Percentiles rank a stretch among this genome's conserved stretches.
Conservation (phyloP, 2,797 vertebrate species). For the Dendrocincla tyrannina region DNA sequence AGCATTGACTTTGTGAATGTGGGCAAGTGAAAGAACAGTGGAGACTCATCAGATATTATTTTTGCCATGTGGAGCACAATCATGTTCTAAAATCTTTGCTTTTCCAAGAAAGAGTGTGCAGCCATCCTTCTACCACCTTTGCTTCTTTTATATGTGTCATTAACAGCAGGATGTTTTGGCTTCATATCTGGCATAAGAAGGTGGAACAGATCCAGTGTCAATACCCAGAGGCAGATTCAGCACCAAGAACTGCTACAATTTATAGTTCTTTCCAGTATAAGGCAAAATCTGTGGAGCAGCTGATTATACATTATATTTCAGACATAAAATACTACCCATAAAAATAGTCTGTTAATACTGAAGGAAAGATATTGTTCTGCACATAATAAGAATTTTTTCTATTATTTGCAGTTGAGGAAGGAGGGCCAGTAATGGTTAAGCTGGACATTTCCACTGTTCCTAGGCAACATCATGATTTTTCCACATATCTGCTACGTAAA, state of each 20-base stretch:
- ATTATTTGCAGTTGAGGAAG: background rate
- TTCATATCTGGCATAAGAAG: background rate
- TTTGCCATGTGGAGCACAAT: background rate
- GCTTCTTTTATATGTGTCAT: background rate
- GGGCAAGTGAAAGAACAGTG: background rate
- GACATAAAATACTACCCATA: background rate
- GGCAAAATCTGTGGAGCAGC: background rate
- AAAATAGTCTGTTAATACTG: background rate
- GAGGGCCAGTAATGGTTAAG: background rate
- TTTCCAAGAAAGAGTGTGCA: background rate
- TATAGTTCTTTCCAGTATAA: background rate
- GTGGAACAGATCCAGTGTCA: conserved; percentile 37
- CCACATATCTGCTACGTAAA: background rate
- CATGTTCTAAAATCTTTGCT: background rate
- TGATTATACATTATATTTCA: conserved; percentile 13
- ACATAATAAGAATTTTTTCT: background rate
- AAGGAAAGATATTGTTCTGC: background rate
- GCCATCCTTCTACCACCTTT: background rate
- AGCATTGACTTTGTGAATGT: background rate
- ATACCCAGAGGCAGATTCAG: conserved; percentile 16
- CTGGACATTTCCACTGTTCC: background rate
- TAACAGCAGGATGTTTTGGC: conserved; percentile 14
- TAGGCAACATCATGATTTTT: background rate
- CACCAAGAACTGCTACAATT: background rate
- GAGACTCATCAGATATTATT: background rate